A percentile compares a stretch with the other conserved stretches of the same genome.
Conservation (phyloP, 2,797 vertebrate genomes). For the Chelon auratus region DNA sequence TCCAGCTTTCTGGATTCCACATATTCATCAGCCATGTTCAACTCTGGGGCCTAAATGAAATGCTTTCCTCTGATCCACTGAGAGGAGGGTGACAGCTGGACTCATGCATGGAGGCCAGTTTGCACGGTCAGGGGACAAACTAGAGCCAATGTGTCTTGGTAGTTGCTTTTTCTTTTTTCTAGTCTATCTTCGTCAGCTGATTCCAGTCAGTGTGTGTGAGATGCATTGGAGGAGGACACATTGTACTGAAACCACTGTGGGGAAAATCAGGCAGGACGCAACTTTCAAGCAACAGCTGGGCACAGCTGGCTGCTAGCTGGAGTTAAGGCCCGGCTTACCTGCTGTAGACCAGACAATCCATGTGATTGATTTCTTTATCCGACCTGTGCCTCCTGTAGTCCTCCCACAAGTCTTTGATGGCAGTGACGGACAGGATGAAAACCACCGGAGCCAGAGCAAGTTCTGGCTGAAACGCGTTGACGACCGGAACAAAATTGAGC, state of each 20-base stretch:
- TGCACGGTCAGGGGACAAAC: background rate
- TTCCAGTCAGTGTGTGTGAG: background rate
- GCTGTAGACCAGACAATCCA: constrained; percentile 95
- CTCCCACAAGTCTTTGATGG: constrained; percentile 97
- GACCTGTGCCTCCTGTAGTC: constrained; percentile 95
- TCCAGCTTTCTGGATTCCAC: background rate
- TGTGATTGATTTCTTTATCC: constrained; percentile 95
- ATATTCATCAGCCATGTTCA: constrained; percentile 1
- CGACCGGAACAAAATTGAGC: constrained; percentile 93
- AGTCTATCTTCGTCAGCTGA: constrained; percentile 9
- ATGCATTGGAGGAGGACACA: constrained; percentile 12
- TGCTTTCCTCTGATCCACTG: too few relatives aligned
- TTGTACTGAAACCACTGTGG: background rate
- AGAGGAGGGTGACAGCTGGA: background rate
- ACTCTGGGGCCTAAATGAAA: background rate
- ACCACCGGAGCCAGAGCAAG: constrained; percentile 94
- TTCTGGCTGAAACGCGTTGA: constrained; percentile 96
- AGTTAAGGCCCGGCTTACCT: constrained; percentile 82
- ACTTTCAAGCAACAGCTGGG: constrained; percentile 16
- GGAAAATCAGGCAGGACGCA: background rate
- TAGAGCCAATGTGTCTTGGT: background rate
- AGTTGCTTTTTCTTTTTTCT: background rate
- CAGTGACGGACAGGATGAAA: constrained; percentile 95
- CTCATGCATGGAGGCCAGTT: background rate
- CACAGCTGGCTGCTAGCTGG: background rate